phyloP scores from a whole-genome alignment of 1,140 invertebrate genomes.

The Caerostris darwini region DNA sequence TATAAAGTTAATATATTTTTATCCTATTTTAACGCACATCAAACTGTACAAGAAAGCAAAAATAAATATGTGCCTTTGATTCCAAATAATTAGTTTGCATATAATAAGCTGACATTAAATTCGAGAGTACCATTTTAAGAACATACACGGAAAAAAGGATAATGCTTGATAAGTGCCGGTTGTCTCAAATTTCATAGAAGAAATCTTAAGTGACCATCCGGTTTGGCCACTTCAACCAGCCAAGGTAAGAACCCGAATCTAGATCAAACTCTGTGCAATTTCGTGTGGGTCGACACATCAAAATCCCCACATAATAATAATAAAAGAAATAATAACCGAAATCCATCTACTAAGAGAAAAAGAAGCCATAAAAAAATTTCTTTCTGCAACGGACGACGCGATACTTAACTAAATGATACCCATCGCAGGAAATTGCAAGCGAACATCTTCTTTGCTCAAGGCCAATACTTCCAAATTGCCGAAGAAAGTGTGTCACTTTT shows the following conservation, averaged over 20 bases:
- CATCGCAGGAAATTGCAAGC: not conserved
- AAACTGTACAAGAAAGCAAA: no score
- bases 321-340: not conserved
- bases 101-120: not conserved
- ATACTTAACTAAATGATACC: not conserved
- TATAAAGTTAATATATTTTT: no score
- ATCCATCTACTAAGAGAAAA: not conserved
- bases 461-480: not conserved
- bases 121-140: not conserved
- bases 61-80: no score
- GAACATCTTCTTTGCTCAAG: conserved; percentile 1
- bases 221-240: not conserved
- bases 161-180: not conserved
- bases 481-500: conserved; percentile 49
- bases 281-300: not conserved
- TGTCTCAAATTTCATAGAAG: not conserved
- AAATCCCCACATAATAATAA: not conserved
- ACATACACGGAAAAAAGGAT: not conserved
- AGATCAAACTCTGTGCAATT: not conserved
- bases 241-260: conserved; percentile 23
- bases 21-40: no score
- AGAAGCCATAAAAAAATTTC: not conserved
- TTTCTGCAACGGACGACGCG: not conserved
- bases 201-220: not conserved
- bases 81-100: not conserved